Conservation (phyloP, 2,888 invertebrate genomes). For the Tachina grossa region DNA sequence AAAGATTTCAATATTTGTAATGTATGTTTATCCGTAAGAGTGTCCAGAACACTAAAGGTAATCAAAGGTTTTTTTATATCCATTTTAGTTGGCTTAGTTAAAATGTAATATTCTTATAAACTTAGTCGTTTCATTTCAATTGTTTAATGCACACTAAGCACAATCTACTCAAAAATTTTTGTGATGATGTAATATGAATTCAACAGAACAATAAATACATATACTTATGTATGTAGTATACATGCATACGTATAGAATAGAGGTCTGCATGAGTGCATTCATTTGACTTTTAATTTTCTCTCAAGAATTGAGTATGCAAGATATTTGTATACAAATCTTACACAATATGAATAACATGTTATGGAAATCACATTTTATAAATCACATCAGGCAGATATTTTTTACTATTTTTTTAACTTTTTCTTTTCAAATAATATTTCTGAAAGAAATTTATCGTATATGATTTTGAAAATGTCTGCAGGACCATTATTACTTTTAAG, state of each 20-base stretch:
- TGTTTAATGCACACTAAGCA: conserved; percentile 8
- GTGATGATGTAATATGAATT: conserved; percentile 48
- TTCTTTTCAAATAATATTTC: too few species aligned
- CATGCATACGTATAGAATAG: too few species aligned
- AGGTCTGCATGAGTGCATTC: not conserved
- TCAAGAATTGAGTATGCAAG: not conserved
- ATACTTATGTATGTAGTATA: too few species aligned
- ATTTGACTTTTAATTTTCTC: not conserved
- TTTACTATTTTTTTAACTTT: too few species aligned
- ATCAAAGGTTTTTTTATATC: conserved; percentile 36
- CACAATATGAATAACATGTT: too few species aligned
- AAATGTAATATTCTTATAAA: not conserved
- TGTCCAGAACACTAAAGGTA: conserved; percentile 17
- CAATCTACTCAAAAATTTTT: not conserved
- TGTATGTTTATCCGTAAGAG: conserved; percentile 14
- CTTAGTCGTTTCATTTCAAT: not conserved
- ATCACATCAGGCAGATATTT: too few species aligned
- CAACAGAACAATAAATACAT: not conserved
- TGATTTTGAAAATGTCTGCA: too few species aligned
- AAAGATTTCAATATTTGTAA: conserved; percentile 40
- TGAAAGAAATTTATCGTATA: too few species aligned
- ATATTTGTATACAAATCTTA: too few species aligned
- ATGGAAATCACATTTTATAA: too few species aligned
- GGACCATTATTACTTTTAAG: too few species aligned
- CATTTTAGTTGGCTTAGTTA: conserved; percentile 10